Evolutionary conservation across 2,797 vertebrate genomes (phyloP).

Genomic region (Myotis daubentonii): DNA sequence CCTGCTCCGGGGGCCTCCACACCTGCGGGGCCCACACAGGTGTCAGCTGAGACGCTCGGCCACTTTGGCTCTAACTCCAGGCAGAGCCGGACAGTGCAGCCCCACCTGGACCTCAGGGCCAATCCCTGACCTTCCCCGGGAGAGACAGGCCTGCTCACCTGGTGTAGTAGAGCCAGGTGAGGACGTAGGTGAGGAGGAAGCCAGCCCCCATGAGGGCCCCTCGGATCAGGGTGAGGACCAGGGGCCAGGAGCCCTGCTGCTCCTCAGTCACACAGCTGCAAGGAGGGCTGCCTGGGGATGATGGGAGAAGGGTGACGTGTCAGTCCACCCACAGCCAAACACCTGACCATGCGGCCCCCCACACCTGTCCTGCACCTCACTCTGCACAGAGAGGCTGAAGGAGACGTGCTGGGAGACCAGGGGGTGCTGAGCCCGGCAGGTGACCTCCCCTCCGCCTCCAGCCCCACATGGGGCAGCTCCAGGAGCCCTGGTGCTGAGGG

Average conservation of each 20-base stretch:
- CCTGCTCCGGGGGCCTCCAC: background rate
- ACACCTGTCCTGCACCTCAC: too few species aligned
- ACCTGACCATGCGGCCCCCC: accelerated
- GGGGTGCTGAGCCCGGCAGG: accelerated
- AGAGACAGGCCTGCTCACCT: background rate
- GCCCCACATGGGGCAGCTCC: background rate
- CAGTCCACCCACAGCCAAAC: background rate
- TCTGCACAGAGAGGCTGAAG: background rate
- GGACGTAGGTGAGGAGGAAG: slow-evolving; percentile 45
- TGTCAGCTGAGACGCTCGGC: background rate
- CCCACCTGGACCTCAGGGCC: too few species aligned
- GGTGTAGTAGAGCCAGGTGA: slow-evolving; percentile 52
- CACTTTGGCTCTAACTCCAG: too few species aligned
- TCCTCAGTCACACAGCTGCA: background rate
- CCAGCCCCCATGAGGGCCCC: slow-evolving; percentile 6
- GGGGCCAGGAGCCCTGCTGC: background rate
- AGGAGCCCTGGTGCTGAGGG: background rate
- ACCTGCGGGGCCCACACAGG: background rate
- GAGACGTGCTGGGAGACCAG: background rate
- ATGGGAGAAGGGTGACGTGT: accelerated
- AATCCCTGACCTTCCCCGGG: background rate
- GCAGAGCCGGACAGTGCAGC: background rate
- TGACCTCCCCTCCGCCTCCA: background rate
- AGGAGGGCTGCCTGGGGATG: background rate
- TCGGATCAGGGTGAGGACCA: slow-evolving; percentile 51